These are phyloP conservation scores for Ammodytes dubius DNA, from an alignment of 2,113 vertebrate genomes.

Conservation along the genomic window DNA sequence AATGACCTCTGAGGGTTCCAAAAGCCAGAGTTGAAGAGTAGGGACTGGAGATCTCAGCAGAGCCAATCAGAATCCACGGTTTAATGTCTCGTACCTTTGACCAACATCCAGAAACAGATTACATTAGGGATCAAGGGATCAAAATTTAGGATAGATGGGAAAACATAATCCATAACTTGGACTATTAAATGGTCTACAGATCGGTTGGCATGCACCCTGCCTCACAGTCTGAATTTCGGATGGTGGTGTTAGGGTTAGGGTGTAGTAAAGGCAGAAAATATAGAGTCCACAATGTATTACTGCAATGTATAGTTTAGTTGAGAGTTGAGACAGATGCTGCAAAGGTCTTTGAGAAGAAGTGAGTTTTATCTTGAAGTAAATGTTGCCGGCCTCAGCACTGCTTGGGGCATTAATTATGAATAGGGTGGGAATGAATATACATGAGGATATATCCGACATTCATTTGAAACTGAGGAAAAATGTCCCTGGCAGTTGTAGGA, in stretches of 20 bases:
- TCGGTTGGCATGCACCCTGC: constrained; percentile 1
- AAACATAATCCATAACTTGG: constrained; percentile 46
- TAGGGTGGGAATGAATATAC: constrained; percentile 45
- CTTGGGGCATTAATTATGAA: constrained; percentile 60
- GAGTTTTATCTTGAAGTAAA: background rate
- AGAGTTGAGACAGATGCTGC: background rate
- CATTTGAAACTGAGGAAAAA: constrained; percentile 33
- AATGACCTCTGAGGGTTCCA: constrained; percentile 57
- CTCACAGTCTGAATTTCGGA: background rate
- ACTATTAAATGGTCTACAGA: constrained; percentile 14
- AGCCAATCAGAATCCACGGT: constrained; percentile 54
- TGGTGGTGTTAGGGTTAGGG: background rate
- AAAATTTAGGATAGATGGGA: constrained; percentile 53
- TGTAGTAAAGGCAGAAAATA: constrained; percentile 1
- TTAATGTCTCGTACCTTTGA: constrained; percentile 34
- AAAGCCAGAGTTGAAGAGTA: constrained; percentile 24
- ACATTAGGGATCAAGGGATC: constrained; percentile 56
- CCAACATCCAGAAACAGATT: constrained; percentile 51
- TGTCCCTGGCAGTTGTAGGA: constrained; percentile 11
- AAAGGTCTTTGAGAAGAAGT: background rate
- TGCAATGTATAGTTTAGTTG: background rate
- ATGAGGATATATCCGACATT: constrained; percentile 41
- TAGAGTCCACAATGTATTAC: background rate
- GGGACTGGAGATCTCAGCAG: constrained; percentile 56
- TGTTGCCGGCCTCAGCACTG: constrained; percentile 16